Conservation (phyloP, 23 tunicate species). For the Oikopleura dioica region DNA sequence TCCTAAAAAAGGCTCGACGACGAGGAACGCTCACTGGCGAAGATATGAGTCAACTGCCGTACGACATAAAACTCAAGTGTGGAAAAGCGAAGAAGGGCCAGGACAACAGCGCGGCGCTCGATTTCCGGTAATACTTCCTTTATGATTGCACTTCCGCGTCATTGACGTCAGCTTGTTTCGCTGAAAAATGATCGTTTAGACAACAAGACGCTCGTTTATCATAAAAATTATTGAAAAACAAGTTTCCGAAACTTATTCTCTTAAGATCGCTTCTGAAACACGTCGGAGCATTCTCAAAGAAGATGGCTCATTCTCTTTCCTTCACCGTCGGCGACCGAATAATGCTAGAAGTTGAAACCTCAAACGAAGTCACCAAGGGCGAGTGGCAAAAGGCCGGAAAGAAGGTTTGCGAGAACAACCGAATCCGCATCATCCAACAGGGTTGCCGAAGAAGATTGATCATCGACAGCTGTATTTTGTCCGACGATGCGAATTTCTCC, state of each 20-base stretch:
- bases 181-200: too few relatives aligned
- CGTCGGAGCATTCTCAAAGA: constrained; percentile 40
- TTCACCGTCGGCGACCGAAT: constrained; percentile 41
- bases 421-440: too few relatives aligned
- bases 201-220: too few relatives aligned
- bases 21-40: not conserved
- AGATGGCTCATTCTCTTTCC: constrained; percentile 38
- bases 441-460: too few relatives aligned
- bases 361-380: constrained; percentile 80
- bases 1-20: not conserved
- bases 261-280: too few relatives aligned
- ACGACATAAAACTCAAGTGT: not conserved
- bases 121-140: too few relatives aligned
- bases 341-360: constrained; percentile 57
- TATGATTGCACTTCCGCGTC: too few relatives aligned
- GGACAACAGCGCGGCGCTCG: too few relatives aligned
- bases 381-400: constrained; percentile 78
- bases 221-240: too few relatives aligned
- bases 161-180: constrained; percentile 44
- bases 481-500: constrained; percentile 34
- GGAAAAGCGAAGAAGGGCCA: not conserved
- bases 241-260: too few relatives aligned
- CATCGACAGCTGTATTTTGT: constrained; percentile 31
- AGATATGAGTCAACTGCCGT: not conserved
- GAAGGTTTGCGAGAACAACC: constrained; percentile 35